phyloP scores from a whole-genome alignment of 2,113 vertebrate species.

The Eurypyga helias region DNA sequence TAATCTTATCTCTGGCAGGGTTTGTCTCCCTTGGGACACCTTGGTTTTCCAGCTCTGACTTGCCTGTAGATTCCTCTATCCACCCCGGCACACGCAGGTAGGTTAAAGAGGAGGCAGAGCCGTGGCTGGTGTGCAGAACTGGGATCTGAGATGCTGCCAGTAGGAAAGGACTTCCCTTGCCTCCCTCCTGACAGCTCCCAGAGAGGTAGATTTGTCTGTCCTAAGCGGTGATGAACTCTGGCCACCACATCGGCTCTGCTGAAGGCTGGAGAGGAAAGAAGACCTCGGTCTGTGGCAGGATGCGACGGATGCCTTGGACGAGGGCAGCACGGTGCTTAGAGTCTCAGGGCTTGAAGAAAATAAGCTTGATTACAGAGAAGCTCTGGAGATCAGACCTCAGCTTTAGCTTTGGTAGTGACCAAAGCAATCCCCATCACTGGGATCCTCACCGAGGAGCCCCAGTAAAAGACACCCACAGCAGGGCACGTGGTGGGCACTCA shows the following conservation, averaged over 20 bases:
- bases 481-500: fast-evolving
- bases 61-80: not conserved
- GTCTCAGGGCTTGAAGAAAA: not conserved
- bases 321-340: not conserved
- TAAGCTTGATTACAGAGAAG: not conserved
- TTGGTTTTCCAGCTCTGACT: not conserved
- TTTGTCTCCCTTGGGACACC: not conserved
- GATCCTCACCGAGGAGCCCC: too few relatives aligned
- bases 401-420: not conserved
- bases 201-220: too few relatives aligned
- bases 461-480: not conserved
- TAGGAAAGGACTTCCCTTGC: not conserved
- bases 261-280: not conserved
- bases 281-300: not conserved
- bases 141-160: fast-evolving
- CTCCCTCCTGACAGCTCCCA: not conserved
- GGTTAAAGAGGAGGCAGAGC: not conserved
- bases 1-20: too few relatives aligned
- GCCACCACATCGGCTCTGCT: fast-evolving
- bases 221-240: not conserved
- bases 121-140: not conserved
- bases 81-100: fast-evolving
- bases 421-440: not conserved
- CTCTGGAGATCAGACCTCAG: not conserved
- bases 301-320: fast-evolving